These are phyloP conservation scores for Drosophila novamexicana DNA, from an alignment of 1,140 invertebrate species.

Conservation along the genomic window DNA sequence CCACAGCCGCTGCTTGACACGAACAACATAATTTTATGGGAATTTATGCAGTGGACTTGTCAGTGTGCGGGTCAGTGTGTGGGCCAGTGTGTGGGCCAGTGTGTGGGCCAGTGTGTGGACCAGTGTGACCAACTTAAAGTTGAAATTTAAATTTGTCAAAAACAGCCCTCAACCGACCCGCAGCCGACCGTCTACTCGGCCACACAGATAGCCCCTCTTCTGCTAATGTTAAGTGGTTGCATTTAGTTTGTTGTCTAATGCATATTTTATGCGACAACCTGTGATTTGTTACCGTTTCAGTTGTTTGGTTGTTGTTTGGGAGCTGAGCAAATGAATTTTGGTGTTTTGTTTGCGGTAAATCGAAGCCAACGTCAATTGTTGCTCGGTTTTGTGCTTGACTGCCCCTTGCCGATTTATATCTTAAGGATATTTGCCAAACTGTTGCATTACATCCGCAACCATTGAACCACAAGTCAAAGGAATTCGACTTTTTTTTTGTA, in stretches of 20 bases:
- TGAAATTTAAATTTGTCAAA: conserved; percentile 34
- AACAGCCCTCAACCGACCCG: neutral
- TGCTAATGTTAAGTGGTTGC: conserved; percentile 46
- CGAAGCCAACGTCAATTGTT: conserved; percentile 54
- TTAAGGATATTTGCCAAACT: conserved; percentile 62
- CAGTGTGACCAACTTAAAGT: conserved; percentile 27
- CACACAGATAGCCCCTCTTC: neutral
- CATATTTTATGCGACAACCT: conserved; percentile 68
- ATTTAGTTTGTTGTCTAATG: conserved; percentile 43
- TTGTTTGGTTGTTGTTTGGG: conserved; percentile 27
- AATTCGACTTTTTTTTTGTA: conserved; percentile 49
- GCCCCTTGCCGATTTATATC: conserved; percentile 22
- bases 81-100: neutral
- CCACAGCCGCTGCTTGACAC: conserved; percentile 33
- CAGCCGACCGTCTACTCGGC: neutral
- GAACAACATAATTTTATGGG: conserved; percentile 73
- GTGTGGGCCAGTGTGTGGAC: neutral
- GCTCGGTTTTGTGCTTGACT: conserved; percentile 2
- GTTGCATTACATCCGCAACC: conserved; percentile 52
- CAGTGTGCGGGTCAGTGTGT: neutral
- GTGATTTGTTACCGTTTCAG: conserved; percentile 58
- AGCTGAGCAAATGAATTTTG: conserved; percentile 55
- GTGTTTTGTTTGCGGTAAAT: conserved; percentile 41
- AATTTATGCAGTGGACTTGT: conserved; percentile 48
- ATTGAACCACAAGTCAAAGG: conserved; percentile 55